Conservation (phyloP, 2,888 invertebrate species). For the Saturnia japonica region DNA sequence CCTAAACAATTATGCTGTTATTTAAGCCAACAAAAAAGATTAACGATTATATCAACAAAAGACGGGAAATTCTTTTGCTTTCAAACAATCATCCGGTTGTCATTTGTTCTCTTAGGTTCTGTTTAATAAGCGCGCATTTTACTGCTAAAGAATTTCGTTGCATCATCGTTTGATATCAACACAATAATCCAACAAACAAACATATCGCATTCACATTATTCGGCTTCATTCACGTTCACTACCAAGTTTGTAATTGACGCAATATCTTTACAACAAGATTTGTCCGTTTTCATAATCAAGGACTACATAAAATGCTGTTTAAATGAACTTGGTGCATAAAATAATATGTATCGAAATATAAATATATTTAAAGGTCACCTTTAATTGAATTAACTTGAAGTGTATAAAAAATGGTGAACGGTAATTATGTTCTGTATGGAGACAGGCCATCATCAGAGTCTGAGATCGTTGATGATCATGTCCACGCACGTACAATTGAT, state of each 20-base stretch:
- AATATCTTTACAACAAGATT: conserved; percentile 32
- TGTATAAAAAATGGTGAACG: conserved; percentile 68
- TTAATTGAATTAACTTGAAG: conserved; percentile 22
- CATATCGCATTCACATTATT: conserved; percentile 55
- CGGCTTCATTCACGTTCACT: conserved; percentile 50
- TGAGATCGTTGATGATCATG: conserved; percentile 72
- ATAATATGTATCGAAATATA: conserved; percentile 45
- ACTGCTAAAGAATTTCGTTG: conserved; percentile 60
- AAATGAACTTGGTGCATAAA: conserved; percentile 34
- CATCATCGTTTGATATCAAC: conserved; percentile 44
- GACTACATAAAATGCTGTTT: conserved; percentile 32
- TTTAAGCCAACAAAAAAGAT: background rate
- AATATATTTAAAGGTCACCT: conserved; percentile 33
- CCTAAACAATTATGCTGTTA: background rate
- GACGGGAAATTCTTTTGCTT: conserved; percentile 29
- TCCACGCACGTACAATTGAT: conserved; percentile 63
- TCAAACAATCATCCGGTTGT: conserved; percentile 33
- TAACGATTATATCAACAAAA: conserved; percentile 31
- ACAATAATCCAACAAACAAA: conserved; percentile 63
- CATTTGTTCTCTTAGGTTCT: conserved; percentile 36
- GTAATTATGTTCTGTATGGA: conserved; percentile 74
- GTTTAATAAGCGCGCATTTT: conserved; percentile 55
- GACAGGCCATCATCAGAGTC: conserved; percentile 72
- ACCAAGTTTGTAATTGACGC: conserved; percentile 36
- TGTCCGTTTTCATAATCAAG: conserved; percentile 31